phyloP scores from a whole-genome alignment of 2,113 vertebrate species.

The Corythornis vintsioides region DNA sequence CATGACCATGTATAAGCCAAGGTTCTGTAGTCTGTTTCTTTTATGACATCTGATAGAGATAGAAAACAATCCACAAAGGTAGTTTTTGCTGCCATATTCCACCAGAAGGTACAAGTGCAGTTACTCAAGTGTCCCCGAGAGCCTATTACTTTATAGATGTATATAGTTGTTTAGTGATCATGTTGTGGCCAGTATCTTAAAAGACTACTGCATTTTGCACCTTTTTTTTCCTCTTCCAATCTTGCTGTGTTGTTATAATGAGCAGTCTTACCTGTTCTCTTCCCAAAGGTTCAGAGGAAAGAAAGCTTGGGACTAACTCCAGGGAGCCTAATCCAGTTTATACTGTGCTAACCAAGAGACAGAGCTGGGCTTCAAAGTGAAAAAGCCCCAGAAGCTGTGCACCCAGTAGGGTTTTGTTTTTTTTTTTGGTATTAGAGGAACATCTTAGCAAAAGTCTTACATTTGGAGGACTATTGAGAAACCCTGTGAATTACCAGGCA shows the following conservation, averaged over 20 bases:
- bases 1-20: constrained; percentile 13
- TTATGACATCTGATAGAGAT: neutral
- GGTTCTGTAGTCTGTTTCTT: neutral
- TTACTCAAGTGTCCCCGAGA: neutral
- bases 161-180: constrained; percentile 49
- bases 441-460: neutral
- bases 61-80: neutral
- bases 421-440: neutral
- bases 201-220: constrained; percentile 66
- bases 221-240: constrained; percentile 36
- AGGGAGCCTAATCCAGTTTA: neutral
- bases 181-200: constrained; percentile 65
- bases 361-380: neutral
- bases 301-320: neutral
- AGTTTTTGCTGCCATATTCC: neutral
- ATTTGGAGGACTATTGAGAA: neutral
- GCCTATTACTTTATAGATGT: constrained; percentile 22
- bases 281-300: neutral
- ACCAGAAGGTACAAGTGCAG: neutral
- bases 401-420: neutral
- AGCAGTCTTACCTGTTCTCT: neutral
- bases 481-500: neutral
- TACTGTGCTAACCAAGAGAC: neutral
- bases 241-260: neutral
- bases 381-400: neutral